These are phyloP conservation scores for Lycophotia porphyrea DNA, from an alignment of 2,888 invertebrate genomes.

Conservation along the genomic window DNA sequence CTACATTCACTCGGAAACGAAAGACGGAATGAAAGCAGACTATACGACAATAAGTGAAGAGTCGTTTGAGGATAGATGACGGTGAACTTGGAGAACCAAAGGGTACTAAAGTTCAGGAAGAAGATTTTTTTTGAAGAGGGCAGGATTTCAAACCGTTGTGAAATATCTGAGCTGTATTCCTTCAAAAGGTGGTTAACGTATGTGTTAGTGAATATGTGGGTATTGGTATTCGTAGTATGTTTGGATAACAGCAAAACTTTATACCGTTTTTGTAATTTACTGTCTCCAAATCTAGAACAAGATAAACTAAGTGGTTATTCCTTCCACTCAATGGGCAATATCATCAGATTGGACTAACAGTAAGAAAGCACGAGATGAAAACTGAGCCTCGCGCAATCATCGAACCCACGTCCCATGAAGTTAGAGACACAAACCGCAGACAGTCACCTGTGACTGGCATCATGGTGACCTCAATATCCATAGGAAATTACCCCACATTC, in stretches of 20 bases:
- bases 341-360: conserved; percentile 49
- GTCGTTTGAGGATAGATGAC: conserved; percentile 6
- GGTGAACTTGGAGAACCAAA: not conserved
- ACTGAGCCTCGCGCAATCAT: conserved; percentile 62
- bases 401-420: conserved; percentile 64
- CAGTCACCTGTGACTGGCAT: conserved; percentile 65
- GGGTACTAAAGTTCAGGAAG: not conserved
- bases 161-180: not conserved
- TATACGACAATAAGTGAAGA: conserved; percentile 40
- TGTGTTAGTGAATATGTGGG: not conserved
- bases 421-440: conserved; percentile 61
- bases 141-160: not conserved
- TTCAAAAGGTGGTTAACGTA: not conserved
- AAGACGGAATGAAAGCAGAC: conserved; percentile 62
- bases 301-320: not conserved
- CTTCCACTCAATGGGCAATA: conserved; percentile 14
- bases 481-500: conserved; percentile 67
- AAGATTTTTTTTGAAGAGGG: not conserved
- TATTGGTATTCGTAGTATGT: not conserved
- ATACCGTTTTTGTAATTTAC: not conserved
- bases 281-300: not conserved
- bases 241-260: too few species aligned
- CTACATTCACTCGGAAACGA: conserved; percentile 63
- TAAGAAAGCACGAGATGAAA: conserved; percentile 62
- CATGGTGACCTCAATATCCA: conserved; percentile 63